Base-by-base conservation (phyloP, 2,888 invertebrate species). In the Himalopsyche tibetana region DNA sequence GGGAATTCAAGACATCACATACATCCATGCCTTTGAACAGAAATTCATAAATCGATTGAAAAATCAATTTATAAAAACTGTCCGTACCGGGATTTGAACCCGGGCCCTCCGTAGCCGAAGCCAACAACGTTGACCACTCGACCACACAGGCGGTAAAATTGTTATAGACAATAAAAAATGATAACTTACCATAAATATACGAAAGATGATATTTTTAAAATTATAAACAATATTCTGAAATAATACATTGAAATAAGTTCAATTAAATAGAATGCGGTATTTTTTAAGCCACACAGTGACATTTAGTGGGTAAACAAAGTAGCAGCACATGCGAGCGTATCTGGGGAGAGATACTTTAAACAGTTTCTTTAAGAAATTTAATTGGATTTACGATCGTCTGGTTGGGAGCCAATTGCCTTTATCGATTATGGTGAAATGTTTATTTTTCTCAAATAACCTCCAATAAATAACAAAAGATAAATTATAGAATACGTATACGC, bases 371-470 rank as follows among this genome's bases (percentile, higher is more conserved):
- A 55, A 84, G 85, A 87, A 85, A 87, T 87, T 87, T 87, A 87
- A 87, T 87, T 87, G 87, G 87, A 87, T 87, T 87, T 87, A 87
- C 85, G 87, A 85, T 69, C 87, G 85, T 56, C 82, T 40, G 80
- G 85, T 74, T 15, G 38, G 69, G 9, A 80, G 38, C 28, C 55
- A 84, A 80, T 80, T 79, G 80, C 79, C 84, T 55, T 84, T 84
- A 51, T 45, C 56, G 80, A 80, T 81, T 81, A 81, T 81, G 81
- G 81, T 51, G 28, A 45, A 80, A 80, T 38, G 80, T 80, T 80
- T 80, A 80, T 80, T 80, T 80, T 80, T 36, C 42, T 42, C n/a
- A 42, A 17, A 40, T 80, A 80, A 80, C 38, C 38, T 80, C 80
- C 80, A 80, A 38, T 42, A 38, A 1, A 36, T 40, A 80, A 80